Conservation (phyloP, 2,888 invertebrate genomes). For the Drosophila affinis region DNA sequence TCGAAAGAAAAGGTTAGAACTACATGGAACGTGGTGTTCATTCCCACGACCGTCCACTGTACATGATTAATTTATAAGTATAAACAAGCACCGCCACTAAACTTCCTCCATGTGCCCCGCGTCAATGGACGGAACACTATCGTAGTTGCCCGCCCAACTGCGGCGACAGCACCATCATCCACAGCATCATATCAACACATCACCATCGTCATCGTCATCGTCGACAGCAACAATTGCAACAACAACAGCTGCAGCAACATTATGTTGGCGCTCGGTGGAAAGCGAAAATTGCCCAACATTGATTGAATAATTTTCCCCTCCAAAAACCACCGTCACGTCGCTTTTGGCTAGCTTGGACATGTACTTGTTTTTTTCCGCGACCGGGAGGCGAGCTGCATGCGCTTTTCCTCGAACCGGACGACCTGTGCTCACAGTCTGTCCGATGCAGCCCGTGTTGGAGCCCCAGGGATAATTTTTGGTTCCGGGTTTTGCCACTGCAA, state of each 20-base stretch:
- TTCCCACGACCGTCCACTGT: neutral
- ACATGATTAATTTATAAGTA: neutral
- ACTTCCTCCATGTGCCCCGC: slow-evolving; percentile 64
- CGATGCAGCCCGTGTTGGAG: neutral
- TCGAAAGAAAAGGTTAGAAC: no score
- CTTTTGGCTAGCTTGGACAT: slow-evolving; percentile 16
- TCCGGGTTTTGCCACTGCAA: slow-evolving; percentile 18
- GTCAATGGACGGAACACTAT: slow-evolving; percentile 46
- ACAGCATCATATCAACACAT: slow-evolving; percentile 34
- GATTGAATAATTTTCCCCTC: slow-evolving; percentile 72
- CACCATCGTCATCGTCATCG: slow-evolving; percentile 8
- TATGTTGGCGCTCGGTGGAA: slow-evolving; percentile 47
- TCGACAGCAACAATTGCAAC: slow-evolving; percentile 24
- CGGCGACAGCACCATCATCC: slow-evolving; percentile 35
- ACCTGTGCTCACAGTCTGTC: slow-evolving; percentile 7
- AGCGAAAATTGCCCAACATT: slow-evolving; percentile 67
- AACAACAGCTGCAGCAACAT: slow-evolving; percentile 30
- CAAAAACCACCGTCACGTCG: slow-evolving; percentile 24
- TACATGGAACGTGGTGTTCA: neutral
- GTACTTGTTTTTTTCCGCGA: slow-evolving; percentile 10
- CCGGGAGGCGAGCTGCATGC: neutral
- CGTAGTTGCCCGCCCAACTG: slow-evolving; percentile 29
- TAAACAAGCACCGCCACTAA: slow-evolving; percentile 11
- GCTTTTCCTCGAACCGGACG: slow-evolving; percentile 18
- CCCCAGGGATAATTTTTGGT: slow-evolving; percentile 14